Percentiles rank a stretch among this genome's conserved stretches.
phyloP scores from a whole-genome alignment of 1,140 invertebrate genomes.

The Contarinia nasturtii region DNA sequence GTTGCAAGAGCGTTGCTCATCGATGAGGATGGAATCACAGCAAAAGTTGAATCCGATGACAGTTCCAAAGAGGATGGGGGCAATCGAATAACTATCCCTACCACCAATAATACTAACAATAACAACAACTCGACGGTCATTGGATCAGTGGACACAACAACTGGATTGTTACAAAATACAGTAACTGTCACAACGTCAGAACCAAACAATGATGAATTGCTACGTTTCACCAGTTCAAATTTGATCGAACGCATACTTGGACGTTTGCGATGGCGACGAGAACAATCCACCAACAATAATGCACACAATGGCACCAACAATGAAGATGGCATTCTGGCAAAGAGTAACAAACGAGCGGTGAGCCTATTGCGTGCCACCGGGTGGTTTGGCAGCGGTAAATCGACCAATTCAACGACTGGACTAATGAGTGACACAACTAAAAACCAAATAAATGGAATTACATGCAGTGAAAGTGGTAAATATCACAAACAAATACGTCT shows the following conservation, averaged over 20 bases:
- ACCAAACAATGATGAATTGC: conserved; percentile 1
- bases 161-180: not conserved
- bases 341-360: not conserved
- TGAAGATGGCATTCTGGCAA: not conserved
- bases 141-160: no score
- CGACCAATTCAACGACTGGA: not conserved
- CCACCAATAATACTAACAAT: no score
- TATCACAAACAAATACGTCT: not conserved
- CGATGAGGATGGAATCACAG: no score
- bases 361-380: not conserved
- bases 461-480: conserved; percentile 1
- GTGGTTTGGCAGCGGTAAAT: conserved; percentile 1
- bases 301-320: not conserved
- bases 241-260: not conserved
- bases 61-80: no score
- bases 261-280: not conserved
- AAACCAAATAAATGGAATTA: not conserved
- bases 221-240: conserved; percentile 1
- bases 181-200: not conserved
- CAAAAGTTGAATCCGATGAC: no score
- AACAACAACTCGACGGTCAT: no score
- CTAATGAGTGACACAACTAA: not conserved
- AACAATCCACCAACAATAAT: not conserved
- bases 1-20: no score
- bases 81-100: no score